Evolutionary conservation across 2,113 vertebrate genomes (phyloP), one percentile per base, ranked within the genome.

Genomic region (Alces alces): DNA sequence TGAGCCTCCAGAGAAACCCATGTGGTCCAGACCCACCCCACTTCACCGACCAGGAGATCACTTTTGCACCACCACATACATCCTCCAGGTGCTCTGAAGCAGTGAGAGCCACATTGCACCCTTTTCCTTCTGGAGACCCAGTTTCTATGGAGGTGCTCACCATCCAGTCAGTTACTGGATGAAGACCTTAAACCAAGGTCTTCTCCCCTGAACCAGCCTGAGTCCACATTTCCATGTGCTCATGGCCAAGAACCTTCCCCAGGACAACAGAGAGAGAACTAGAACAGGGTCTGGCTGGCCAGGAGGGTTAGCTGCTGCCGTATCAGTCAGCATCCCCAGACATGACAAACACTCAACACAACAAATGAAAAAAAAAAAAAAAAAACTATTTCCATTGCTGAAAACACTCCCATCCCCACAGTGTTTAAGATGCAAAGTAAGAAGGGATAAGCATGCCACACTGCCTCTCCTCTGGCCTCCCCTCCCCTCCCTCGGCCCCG

Each of bases 261-360:
- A 1, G 66, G 78, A 92, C 30, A 23, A 33, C 45, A 14, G 61
- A 87, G 80, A 39, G 39, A 57, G 54, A 60, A 66, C 5, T 25
- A 54, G 43, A 33, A 19, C 0, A 10, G 43, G 57, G 15, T 25
- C 80, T 2, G 58, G 54, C 39, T 70, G 6, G 89, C 36, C n/a
- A 3, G 86, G 79, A 73, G 45, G 1, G 6, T 57, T 61, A 89
- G 94, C 94, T 73, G 92, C 86, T 33, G 50, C 80, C 16, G 0
- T 1, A 14, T 15, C 92, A 16, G 88, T 97, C 97, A 79, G 96
- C 30, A 82, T 94, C 98, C 97, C 98, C 86, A 96, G 97, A 98
- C 47, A 33, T 5, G 64, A 86, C 89, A 47, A 17, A 52, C 2
- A 0, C 27, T 54, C 78, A 39, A 19, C 87, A 83, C 45, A n/a